Conservation (phyloP, 2,888 invertebrate genomes). For the Hoplodrina blanda region DNA sequence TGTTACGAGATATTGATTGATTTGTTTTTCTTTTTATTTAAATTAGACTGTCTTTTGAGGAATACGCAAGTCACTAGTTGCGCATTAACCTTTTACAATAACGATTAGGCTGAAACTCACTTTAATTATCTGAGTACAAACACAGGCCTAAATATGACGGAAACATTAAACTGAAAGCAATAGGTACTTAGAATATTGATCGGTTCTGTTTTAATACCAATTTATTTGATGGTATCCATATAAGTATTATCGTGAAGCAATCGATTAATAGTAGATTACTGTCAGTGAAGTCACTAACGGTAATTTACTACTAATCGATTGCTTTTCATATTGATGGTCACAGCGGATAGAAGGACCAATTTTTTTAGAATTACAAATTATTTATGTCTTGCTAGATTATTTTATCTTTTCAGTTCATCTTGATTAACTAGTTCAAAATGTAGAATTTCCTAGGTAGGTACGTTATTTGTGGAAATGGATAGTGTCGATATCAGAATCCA, state of each 20-base stretch:
- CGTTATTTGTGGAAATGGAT: too few species aligned
- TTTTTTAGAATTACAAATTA: too few species aligned
- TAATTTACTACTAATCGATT: not conserved
- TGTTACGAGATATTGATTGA: too few species aligned
- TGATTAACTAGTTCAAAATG: too few species aligned
- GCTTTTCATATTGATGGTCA: not conserved
- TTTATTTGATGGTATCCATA: not conserved
- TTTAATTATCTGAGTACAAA: not conserved
- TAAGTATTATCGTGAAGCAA: not conserved
- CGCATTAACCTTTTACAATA: not conserved
- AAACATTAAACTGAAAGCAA: not conserved
- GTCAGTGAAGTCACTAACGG: not conserved
- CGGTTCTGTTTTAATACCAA: conserved; percentile 1
- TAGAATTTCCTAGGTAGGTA: too few species aligned
- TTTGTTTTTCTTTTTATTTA: too few species aligned
- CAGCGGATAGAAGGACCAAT: not conserved
- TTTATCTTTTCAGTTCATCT: too few species aligned
- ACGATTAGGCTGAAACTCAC: not conserved
- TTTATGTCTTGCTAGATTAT: too few species aligned
- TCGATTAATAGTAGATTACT: too few species aligned
- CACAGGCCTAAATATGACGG: not conserved
- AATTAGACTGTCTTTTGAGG: too few species aligned
- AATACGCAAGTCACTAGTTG: too few species aligned
- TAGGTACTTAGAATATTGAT: not conserved
- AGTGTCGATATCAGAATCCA: too few species aligned